Evolutionary conservation across 2,888 invertebrate genomes (phyloP), one percentile per base, ranked within the genome.

Genomic region (Habroteleia sp.): DNA sequence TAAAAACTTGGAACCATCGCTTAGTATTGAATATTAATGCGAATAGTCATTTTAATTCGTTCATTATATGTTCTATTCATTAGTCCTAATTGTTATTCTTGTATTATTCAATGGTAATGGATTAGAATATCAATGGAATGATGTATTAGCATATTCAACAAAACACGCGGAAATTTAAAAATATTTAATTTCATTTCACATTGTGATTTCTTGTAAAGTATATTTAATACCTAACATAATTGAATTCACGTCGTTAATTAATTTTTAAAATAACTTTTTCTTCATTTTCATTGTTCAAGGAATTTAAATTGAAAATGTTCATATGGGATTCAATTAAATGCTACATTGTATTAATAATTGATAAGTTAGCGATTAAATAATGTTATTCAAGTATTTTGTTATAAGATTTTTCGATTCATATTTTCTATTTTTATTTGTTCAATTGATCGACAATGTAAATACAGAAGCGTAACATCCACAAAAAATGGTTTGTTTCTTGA

Each of bases 21-120:
- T 27, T 46, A 42, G 31, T 31, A 60, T 60, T 69, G 60, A 69
- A 69, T 44, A 52, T 48, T 56, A 46, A 66, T 66, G n/a, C n/a
- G 56, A 46, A 41, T 35, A 33, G 25, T 10, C 10, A 31, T 13
- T 68, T 68, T 69, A 20, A 23, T 69, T 58, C 25, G 29, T 41
- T 48, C 17, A n/a, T 16, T 20, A 39, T 35, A 58, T 68, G 50
- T 58, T 58, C 48, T 69, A 69, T 69, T 69, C 69, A 69, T 69
- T 69, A 69, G 60, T 29, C 46, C 48, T 60, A 69, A 69, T 69
- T 69, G 69, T 60, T 69, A 69, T 68, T 68, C 68, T 58, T 41
- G 41, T 41, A 58, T 68, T 50, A 58, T 69, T 60, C 69, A 69
- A 52, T 44, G 17, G 52, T 44, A 48, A 60, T 58, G 50, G 44